A percentile compares a stretch with the other conserved stretches of the same genome.
phyloP scores from a whole-genome alignment of 1,140 invertebrate species.

The Brachionus rubens region DNA sequence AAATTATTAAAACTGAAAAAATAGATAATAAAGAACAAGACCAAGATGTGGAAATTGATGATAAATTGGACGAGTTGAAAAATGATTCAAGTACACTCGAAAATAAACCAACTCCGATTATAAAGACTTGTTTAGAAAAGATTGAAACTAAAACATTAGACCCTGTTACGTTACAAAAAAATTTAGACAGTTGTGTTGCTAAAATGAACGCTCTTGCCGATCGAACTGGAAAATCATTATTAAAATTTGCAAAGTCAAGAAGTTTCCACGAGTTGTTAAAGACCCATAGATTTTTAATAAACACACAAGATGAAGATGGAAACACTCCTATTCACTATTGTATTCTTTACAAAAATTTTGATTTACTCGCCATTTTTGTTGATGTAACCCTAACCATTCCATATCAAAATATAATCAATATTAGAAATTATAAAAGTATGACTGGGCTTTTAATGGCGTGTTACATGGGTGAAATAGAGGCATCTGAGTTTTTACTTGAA shows the following conservation, averaged over 20 bases:
- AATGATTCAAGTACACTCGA: not conserved
- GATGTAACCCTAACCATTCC: constrained; percentile 9
- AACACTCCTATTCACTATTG: not conserved
- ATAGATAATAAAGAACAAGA: too few relatives aligned
- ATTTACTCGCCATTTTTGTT: constrained; percentile 1
- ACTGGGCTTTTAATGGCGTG: not conserved
- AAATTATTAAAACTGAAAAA: not conserved
- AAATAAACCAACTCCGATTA: too few relatives aligned
- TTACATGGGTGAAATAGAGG: not conserved
- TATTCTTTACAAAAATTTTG: constrained; percentile 18
- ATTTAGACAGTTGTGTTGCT: not conserved
- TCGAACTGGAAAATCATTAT: not conserved
- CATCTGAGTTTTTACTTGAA: not conserved
- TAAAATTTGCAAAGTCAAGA: constrained; percentile 6
- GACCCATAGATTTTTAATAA: constrained; percentile 4
- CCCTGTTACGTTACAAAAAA: not conserved
- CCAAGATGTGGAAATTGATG: not conserved
- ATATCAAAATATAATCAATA: constrained; percentile 23
- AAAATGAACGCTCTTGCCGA: constrained; percentile 34
- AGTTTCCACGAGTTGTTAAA: not conserved
- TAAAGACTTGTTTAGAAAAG: not conserved
- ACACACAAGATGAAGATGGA: not conserved
- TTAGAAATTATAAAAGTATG: not conserved
- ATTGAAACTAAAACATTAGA: not conserved
- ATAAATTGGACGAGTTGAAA: not conserved